phyloP scores from a whole-genome alignment of 2,888 invertebrate species.

The Malthinus seriepunctatus region DNA sequence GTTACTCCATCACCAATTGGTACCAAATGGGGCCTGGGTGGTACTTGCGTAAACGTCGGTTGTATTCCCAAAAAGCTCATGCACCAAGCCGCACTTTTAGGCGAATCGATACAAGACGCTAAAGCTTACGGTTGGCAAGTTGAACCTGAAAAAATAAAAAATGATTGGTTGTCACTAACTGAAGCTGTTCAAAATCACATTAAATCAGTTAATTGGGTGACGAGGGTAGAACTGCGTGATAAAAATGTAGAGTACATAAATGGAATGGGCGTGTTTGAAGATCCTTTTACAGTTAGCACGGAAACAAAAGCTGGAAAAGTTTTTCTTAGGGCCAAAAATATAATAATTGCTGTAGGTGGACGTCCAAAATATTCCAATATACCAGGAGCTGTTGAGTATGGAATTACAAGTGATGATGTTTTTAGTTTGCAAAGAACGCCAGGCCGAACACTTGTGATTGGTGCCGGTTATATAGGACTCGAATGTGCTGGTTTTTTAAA shows the following conservation, averaged over 20 bases:
- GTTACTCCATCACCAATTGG: slow-evolving; percentile 85
- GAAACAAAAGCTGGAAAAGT: slow-evolving; percentile 75
- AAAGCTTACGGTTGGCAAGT: slow-evolving; percentile 80
- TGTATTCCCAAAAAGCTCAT: slow-evolving; percentile 98
- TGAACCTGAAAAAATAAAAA: slow-evolving; percentile 63
- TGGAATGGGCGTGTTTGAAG: slow-evolving; percentile 76
- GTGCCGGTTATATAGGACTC: slow-evolving; percentile 91
- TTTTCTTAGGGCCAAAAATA: slow-evolving; percentile 70
- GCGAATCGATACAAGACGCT: slow-evolving; percentile 83
- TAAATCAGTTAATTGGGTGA: slow-evolving; percentile 96
- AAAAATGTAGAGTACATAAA: slow-evolving; percentile 91
- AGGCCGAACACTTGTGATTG: slow-evolving; percentile 87
- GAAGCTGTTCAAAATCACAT: slow-evolving; percentile 86
- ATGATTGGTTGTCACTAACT: slow-evolving; percentile 75
- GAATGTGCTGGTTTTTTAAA: slow-evolving; percentile 94
- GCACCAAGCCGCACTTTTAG: slow-evolving; percentile 92
- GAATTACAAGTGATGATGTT: slow-evolving; percentile 92
- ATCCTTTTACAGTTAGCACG: slow-evolving; percentile 75
- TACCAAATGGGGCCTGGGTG: slow-evolving; percentile 94
- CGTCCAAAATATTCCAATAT: slow-evolving; percentile 87
- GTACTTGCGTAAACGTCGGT: slow-evolving; percentile 97
- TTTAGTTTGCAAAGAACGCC: slow-evolving; percentile 83
- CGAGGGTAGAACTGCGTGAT: slow-evolving; percentile 86
- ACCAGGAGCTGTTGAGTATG: slow-evolving; percentile 82
- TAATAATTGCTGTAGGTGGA: slow-evolving; percentile 94